These are phyloP conservation scores for Mycetomoellerius zeteki DNA, from an alignment of 1,140 invertebrate species.

Conservation along the genomic window DNA sequence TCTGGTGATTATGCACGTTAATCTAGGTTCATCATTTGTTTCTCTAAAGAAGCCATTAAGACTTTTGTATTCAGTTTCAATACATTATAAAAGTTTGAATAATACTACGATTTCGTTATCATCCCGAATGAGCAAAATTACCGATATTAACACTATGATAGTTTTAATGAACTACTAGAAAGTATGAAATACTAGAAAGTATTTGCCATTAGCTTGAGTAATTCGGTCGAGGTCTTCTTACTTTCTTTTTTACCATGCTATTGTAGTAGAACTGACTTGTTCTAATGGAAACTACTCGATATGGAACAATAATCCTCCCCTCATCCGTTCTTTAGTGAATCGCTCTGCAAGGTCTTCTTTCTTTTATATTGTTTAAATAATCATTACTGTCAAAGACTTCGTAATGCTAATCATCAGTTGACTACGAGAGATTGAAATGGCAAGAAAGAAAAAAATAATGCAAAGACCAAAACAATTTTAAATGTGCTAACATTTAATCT, in stretches of 20 bases:
- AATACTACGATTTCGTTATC: neutral
- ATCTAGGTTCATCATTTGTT: neutral
- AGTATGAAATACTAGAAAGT: too few species aligned
- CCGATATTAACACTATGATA: neutral
- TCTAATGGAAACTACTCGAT: neutral
- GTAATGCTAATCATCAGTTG: conserved; percentile 8
- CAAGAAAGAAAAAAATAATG: neutral
- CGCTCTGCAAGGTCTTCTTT: conserved; percentile 24
- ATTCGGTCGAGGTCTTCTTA: neutral
- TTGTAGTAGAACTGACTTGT: neutral
- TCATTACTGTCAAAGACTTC: conserved; percentile 35
- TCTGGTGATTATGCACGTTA: neutral
- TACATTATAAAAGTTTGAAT: neutral
- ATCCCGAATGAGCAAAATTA: neutral
- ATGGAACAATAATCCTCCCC: neutral
- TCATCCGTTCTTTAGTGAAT: neutral
- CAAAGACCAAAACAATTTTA: neutral
- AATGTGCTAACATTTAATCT: neutral
- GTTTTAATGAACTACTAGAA: neutral
- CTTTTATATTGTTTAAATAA: conserved; percentile 42
- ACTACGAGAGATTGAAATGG: neutral
- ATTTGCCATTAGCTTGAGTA: neutral
- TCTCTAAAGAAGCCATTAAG: neutral
- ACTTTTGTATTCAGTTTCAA: neutral
- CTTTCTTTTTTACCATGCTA: neutral